Base-by-base conservation (phyloP, 30 jellyfish, hydroid and myxozoan species). In the Euphysa ruthae region DNA sequence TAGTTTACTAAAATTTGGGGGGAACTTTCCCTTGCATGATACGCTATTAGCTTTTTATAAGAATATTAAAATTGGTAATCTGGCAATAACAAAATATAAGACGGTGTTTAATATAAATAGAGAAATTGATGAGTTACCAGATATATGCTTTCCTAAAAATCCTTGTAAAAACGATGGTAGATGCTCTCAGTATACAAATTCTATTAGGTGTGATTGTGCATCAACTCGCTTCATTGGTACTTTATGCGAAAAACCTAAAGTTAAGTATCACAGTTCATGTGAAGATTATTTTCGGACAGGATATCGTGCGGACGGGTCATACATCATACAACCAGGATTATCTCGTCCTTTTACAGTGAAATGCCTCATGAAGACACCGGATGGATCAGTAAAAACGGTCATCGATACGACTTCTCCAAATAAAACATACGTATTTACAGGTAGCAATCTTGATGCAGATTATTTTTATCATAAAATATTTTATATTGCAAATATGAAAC, bases 141-240 rank as follows among this genome's bases (percentile, higher is more conserved):
- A 68, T 3, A 20, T 68, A 18, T 68, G 80, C 74, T 68, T 68
- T 43, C 80, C 80, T 13, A 43, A 68, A 14, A 30, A 43, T 30
- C 80, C 80, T 23, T 68, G 80, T 35, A 49, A 44, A 20, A 68
- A 68, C 16, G 74, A 32, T 26, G 80, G 80, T 7, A 73, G 71
- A 2, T 68, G 80, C 32, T 4, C 49, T 5, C 80, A 68, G 32
- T 43, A 24, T 18, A 6, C 22, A 29, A 42, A 30, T 18, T 27
- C 16, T 20, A 18, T 21, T 7, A 14, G 12, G 6, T 68, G 80
- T 30, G 49, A 68, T 43, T 68, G 80, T 35, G 28, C 22, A 38
- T 14, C 21, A 6, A 68, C 80, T 5, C 74, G 80, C 3, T 68
- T 42, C 46, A 42, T 51, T 6, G 80, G 80, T n/a, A 6, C 54